Conservation (phyloP, 2,113 vertebrate species). For the Dolichallabes microphthalmus region DNA sequence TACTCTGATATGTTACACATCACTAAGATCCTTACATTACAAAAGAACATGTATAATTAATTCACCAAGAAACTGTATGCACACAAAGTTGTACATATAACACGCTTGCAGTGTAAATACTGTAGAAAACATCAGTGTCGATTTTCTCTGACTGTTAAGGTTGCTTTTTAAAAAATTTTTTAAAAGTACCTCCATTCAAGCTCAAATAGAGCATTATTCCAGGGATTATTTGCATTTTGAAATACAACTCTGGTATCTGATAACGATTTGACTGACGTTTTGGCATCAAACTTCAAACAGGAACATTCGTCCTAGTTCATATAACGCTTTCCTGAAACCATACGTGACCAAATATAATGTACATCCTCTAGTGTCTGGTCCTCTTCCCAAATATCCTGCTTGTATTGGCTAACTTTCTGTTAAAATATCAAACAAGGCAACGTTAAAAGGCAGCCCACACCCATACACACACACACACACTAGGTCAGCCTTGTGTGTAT, state of each 20-base stretch:
- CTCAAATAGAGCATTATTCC: background rate
- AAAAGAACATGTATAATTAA: background rate
- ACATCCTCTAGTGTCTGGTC: slow-evolving; percentile 28
- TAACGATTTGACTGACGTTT: background rate
- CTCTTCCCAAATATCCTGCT: background rate
- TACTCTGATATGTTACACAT: background rate
- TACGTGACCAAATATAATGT: background rate
- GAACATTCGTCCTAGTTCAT: background rate
- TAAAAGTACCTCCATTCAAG: too few relatives aligned
- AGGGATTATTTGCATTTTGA: background rate
- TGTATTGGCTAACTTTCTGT: background rate
- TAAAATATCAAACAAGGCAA: slow-evolving; percentile 31
- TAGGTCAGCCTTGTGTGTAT: background rate
- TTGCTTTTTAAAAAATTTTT: background rate
- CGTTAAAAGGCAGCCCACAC: slow-evolving; percentile 2
- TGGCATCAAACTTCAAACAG: background rate
- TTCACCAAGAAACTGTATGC: background rate
- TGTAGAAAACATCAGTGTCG: background rate
- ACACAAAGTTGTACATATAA: background rate
- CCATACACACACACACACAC: background rate
- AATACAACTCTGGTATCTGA: background rate
- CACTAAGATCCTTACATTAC: background rate
- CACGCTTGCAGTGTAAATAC: background rate
- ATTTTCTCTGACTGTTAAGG: too few relatives aligned
- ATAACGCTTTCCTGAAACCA: background rate